Base-by-base conservation (phyloP, 2,888 invertebrate genomes). In the Parnassius apollo region DNA sequence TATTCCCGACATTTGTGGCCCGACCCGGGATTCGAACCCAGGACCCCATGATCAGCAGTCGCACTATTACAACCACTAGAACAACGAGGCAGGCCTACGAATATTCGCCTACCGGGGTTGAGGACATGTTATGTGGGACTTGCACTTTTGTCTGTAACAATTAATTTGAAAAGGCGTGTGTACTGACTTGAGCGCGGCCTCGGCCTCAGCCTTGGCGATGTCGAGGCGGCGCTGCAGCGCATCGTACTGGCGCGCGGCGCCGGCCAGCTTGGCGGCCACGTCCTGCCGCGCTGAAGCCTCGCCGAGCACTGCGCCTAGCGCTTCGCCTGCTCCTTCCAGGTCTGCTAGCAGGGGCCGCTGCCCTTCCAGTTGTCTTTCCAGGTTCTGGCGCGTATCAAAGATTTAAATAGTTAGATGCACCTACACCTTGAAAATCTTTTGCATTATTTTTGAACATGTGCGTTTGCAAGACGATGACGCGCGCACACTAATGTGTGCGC, bases 261-360 rank as follows among this genome's bases (percentile, higher is more conserved):
- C 96, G 0, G 95, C 94, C 61, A 99, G 93, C 80, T 98, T 98
- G 69, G 94, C 95, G 85, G 96, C 96, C 54, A 99, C 97, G 88
- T 99, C 98, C 53, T 97, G 96, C 58, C 96, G 94, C 0, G 98
- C 96, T 0, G 97, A 96, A 0, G 98, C 95, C 87, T 99, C 98
- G 35, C 97, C 96, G 48, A 98, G 90, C 45, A 97, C 97, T 60
- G 96, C 95, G 75, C 96, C 96, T 0, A 99, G 89, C 44, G 96
- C 96, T 1, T 95, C 95, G n/a, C 98, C 98, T 0, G 98, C 95
- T n/a, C 95, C 95, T 78, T 97, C 97, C 42, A 97, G 94, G 83
- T 98, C 98, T 0, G 98, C 97, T 62, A 98, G 85, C 1, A 98
- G 90, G 0, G 97, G 98, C 4, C 98, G 93, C 78, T 97, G 97